Percentiles rank a stretch among this genome's conserved stretches.
Conservation (phyloP, 2,797 vertebrate species). For the Falco novaeseelandiae region DNA sequence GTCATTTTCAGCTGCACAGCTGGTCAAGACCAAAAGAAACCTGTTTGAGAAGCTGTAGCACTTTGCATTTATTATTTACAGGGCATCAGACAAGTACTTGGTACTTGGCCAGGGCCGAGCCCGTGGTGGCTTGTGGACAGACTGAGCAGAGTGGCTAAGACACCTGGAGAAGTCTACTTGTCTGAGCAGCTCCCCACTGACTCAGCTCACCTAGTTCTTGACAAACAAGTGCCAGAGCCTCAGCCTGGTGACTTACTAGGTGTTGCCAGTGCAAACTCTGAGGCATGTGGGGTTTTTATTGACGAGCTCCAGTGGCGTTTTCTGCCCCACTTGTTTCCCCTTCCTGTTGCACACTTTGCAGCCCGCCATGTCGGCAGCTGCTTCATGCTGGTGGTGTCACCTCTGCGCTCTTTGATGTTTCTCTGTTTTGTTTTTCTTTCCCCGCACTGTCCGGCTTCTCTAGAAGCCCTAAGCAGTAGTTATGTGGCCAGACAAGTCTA, state of each 20-base stretch:
- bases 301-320: accelerated
- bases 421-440: background rate
- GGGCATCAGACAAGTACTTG: background rate
- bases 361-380: accelerated
- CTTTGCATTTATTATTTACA: conserved; percentile 9
- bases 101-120: background rate
- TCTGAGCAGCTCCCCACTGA: background rate
- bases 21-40: conserved; percentile 27
- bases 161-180: background rate
- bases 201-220: background rate
- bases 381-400: background rate
- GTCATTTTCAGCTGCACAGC: background rate
- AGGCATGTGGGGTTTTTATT: background rate
- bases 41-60: conserved; percentile 1
- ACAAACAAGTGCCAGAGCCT: background rate
- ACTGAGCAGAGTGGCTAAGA: background rate
- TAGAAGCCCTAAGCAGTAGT: background rate
- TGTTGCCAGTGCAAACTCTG: background rate
- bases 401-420: background rate
- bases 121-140: background rate
- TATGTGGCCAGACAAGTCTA: background rate
- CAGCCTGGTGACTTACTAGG: background rate
- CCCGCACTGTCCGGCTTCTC: background rate
- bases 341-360: accelerated
- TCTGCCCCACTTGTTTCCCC: background rate